A percentile compares a stretch with the other conserved stretches of the same genome.
Conservation (phyloP, 2,113 vertebrate species). For the Sciurus niger region DNA sequence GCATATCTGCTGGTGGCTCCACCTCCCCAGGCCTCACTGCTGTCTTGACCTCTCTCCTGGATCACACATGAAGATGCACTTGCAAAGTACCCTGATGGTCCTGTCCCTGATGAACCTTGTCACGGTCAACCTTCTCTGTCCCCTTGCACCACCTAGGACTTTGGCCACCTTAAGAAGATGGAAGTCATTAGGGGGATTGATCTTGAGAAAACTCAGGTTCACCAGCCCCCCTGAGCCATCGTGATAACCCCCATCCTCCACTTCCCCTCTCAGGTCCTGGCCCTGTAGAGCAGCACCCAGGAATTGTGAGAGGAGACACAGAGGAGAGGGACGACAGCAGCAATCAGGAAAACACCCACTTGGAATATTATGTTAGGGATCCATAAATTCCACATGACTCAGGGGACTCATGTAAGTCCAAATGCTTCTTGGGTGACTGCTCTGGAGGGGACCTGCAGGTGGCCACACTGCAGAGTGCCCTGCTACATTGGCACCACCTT, state of each 20-base stretch:
- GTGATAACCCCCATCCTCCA: constrained; percentile 90
- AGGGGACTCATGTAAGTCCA: constrained; percentile 92
- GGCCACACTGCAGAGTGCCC: neutral
- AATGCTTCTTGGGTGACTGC: constrained; percentile 11
- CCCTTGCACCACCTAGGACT: constrained; percentile 97
- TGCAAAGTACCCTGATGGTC: constrained; percentile 94
- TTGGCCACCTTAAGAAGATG: constrained; percentile 96
- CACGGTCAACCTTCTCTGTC: constrained; percentile 95
- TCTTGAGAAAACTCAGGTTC: constrained; percentile 96
- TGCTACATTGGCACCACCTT: neutral
- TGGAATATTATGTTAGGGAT: constrained; percentile 97
- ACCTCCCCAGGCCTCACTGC: constrained; percentile 60
- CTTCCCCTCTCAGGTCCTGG: constrained; percentile 94
- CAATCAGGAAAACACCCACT: constrained; percentile 95
- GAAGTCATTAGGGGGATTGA: constrained; percentile 97
- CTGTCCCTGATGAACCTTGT: constrained; percentile 94
- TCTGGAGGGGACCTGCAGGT: neutral
- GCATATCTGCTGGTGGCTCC: constrained; percentile 79
- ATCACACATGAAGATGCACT: constrained; percentile 92
- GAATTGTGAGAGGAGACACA: constrained; percentile 96
- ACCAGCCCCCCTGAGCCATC: constrained; percentile 95
- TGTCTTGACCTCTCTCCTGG: constrained; percentile 51
- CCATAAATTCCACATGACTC: constrained; percentile 98
- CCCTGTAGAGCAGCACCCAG: constrained; percentile 97
- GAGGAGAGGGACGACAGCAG: constrained; percentile 94